Conservation (phyloP, 1,140 invertebrate genomes). For the Cylas formicarius region DNA sequence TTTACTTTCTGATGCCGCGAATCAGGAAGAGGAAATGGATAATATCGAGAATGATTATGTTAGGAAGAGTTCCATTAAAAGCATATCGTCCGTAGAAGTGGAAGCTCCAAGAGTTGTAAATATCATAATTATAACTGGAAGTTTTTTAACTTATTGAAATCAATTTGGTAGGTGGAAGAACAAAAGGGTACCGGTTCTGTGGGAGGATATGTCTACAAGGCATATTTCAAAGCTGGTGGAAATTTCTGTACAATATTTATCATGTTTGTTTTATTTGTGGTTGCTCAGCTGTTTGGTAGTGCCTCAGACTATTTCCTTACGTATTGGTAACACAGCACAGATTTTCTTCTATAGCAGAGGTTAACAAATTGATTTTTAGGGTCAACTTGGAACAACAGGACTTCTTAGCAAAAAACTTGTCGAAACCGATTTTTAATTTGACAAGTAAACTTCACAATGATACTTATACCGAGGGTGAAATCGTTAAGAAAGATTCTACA, state of each 20-base stretch:
- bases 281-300: slow-evolving; percentile 62
- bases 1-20: slow-evolving; percentile 42
- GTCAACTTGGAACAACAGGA: slow-evolving; percentile 44
- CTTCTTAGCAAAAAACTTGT: slow-evolving; percentile 15
- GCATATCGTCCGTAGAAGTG: slow-evolving; percentile 28
- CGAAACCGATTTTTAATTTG: too few relatives aligned
- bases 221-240: slow-evolving; percentile 64
- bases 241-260: slow-evolving; percentile 52
- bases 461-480: too few relatives aligned
- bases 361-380: slow-evolving; percentile 26
- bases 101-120: slow-evolving; percentile 26
- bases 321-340: slow-evolving; percentile 60
- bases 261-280: slow-evolving; percentile 55
- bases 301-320: slow-evolving; percentile 73
- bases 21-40: slow-evolving; percentile 40
- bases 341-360: not conserved
- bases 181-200: slow-evolving; percentile 44
- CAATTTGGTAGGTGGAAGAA: slow-evolving; percentile 40
- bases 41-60: slow-evolving; percentile 40
- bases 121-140: slow-evolving; percentile 2
- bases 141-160: not conserved
- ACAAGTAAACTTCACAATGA: too few relatives aligned
- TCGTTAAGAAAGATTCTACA: too few relatives aligned
- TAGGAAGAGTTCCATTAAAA: slow-evolving; percentile 28
- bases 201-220: slow-evolving; percentile 54